Evolutionary conservation across 2,797 vertebrate genomes (phyloP).

Genomic region (Galago senegalensis): DNA sequence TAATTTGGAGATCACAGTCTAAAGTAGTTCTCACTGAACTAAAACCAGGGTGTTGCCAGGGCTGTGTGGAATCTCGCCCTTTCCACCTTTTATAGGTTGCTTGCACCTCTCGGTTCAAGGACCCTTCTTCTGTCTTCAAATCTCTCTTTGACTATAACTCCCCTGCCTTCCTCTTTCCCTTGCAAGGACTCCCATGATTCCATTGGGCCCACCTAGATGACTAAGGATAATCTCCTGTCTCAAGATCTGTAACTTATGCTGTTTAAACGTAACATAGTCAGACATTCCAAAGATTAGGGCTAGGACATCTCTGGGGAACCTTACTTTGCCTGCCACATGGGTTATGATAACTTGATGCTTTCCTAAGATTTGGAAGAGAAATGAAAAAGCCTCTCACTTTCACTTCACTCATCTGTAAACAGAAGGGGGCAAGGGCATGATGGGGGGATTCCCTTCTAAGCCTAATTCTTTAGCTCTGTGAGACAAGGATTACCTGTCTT

Average conservation of each 20-base stretch:
- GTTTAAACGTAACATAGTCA: neutral
- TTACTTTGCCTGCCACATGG: neutral
- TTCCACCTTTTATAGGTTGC: neutral
- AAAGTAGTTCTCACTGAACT: neutral
- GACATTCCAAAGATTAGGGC: neutral
- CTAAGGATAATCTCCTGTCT: neutral
- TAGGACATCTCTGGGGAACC: neutral
- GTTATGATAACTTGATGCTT: neutral
- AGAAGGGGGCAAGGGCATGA: neutral
- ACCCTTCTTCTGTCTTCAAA: neutral
- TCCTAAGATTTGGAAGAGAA: neutral
- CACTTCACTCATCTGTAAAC: neutral
- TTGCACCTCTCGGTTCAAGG: neutral
- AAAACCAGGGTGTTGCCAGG: neutral
- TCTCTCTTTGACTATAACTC: neutral
- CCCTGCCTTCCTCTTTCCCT: neutral
- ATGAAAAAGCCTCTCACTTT: neutral
- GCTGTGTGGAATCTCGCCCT: neutral
- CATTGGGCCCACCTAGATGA: neutral
- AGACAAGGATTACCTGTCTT: neutral
- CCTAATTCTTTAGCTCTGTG: neutral
- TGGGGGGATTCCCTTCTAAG: neutral
- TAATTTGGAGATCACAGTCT: neutral
- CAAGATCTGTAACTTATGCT: neutral
- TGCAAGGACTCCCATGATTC: neutral